Evolutionary conservation across 2,797 vertebrate species (phyloP).

Genomic region (Sebastes elongatus): DNA sequence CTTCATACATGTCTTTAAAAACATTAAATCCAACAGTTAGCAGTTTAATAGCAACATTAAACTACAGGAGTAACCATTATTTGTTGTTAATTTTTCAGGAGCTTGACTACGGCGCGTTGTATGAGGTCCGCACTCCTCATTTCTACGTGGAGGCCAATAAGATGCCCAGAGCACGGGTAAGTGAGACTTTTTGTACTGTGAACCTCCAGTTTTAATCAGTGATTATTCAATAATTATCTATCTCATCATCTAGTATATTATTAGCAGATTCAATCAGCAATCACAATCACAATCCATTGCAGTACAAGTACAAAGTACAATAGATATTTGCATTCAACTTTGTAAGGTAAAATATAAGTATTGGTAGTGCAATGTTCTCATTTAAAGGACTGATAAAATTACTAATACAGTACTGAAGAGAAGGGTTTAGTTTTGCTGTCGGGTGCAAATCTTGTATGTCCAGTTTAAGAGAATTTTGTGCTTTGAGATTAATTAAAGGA

Average conservation of each 20-base stretch:
- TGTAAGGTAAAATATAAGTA: not conserved
- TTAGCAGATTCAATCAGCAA: not conserved
- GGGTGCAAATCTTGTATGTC: too few species aligned
- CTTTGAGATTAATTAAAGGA: not conserved
- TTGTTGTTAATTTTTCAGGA: slow-evolving; percentile 79
- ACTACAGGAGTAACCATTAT: not conserved
- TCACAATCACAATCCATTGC: not conserved
- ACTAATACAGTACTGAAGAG: too few species aligned
- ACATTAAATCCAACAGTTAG: not conserved
- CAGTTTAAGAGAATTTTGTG: not conserved
- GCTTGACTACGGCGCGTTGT: slow-evolving; percentile 93
- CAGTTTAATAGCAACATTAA: not conserved
- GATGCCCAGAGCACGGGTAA: slow-evolving; percentile 87
- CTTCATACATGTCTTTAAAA: not conserved
- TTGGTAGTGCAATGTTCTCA: too few species aligned
- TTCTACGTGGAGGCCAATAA: slow-evolving; percentile 98
- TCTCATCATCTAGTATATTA: not conserved
- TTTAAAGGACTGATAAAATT: too few species aligned
- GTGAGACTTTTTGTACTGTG: not conserved
- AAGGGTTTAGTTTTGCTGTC: too few species aligned
- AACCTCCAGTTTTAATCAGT: not conserved
- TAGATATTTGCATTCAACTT: not conserved
- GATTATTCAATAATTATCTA: not conserved
- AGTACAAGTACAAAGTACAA: not conserved
- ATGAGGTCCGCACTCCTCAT: slow-evolving; percentile 93